Conservation (phyloP, 1,140 invertebrate species). For the Hycleus cichorii region DNA sequence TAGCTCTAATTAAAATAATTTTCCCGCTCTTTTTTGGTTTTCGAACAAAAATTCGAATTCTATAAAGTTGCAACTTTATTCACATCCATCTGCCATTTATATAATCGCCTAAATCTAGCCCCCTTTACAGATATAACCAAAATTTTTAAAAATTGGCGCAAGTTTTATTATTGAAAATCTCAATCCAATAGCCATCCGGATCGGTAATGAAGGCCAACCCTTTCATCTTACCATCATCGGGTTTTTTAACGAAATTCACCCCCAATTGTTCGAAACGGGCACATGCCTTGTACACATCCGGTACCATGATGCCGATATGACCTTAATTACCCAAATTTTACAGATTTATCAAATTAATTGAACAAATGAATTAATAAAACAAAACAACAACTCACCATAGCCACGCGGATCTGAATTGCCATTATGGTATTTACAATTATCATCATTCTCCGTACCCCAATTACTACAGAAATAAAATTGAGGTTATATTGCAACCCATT, state of each 20-base stretch:
- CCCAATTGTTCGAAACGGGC: slow-evolving; percentile 75
- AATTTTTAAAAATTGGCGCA: slow-evolving; percentile 1
- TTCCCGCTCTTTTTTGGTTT: too few species aligned
- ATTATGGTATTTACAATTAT: slow-evolving; percentile 74
- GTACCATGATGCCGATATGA: slow-evolving; percentile 85
- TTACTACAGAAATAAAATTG: slow-evolving; percentile 48
- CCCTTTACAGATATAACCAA: too few species aligned
- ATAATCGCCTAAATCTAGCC: too few species aligned
- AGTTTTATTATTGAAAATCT: slow-evolving; percentile 68
- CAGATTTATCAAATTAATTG: too few species aligned
- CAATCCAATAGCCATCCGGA: slow-evolving; percentile 95
- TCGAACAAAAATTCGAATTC: too few species aligned
- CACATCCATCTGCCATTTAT: too few species aligned
- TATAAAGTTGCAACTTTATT: too few species aligned
- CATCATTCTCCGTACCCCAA: slow-evolving; percentile 86
- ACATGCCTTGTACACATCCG: slow-evolving; percentile 80
- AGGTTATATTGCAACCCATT: too few species aligned
- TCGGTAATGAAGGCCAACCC: slow-evolving; percentile 90
- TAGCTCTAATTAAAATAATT: too few species aligned
- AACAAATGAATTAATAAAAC: too few species aligned
- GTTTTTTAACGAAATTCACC: slow-evolving; percentile 85
- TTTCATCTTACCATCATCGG: slow-evolving; percentile 88
- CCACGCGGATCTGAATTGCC: slow-evolving; percentile 87
- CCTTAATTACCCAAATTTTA: slow-evolving; percentile 43
- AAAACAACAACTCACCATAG: slow-evolving; percentile 52